Base-by-base conservation (phyloP, 1,140 invertebrate genomes). In the Nixonia krombeini region DNA sequence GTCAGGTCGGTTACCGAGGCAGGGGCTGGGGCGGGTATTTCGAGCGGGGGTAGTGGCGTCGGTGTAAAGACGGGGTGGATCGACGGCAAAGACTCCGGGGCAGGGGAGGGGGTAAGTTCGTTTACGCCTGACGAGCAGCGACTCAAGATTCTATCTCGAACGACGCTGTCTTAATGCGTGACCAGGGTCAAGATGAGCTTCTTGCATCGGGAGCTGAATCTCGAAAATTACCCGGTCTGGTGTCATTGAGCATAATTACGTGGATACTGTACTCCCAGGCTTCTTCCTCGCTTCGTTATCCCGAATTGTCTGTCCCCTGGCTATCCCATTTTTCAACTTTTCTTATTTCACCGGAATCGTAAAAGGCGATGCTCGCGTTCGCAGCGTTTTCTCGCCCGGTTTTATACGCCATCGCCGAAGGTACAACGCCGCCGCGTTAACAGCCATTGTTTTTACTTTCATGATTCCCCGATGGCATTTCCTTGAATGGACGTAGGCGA, bases 61-160 rank as follows among this genome's bases (percentile, higher is more conserved):
- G n/a, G n/a, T n/a, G n/a, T n/a, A n/a, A n/a, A n/a, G n/a, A n/a
- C n/a, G n/a, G n/a, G n/a, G n/a, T n/a, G n/a, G n/a, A n/a, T n/a
- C n/a, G n/a, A n/a, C n/a, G n/a, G n/a, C n/a, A n/a, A n/a, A n/a
- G n/a, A n/a, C n/a, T n/a, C n/a, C n/a, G n/a, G n/a, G n/a, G n/a
- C n/a, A n/a, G n/a, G n/a, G n/a, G n/a, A n/a, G n/a, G 15, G 47
- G 28, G 38, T 64, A 71, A 71, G 52, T 72, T 70, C 66, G 63
- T 72, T 76, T 70, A 72, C 73, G 69, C 52, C 52, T 76, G 53
- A 65, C 74, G 73, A 72, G 13, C 51, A n/a, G n/a, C n/a, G 55
- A 44, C 67, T 67, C 41, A 62, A 78, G 77, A 78, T 79, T 73
- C 67, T 70, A 79, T 79, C 77, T 74, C 33, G 59, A 73, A 64